Evolutionary conservation across 1,140 invertebrate species (phyloP), one percentile per base, ranked within the genome.

Genomic region (Halictus rubicundus): DNA sequence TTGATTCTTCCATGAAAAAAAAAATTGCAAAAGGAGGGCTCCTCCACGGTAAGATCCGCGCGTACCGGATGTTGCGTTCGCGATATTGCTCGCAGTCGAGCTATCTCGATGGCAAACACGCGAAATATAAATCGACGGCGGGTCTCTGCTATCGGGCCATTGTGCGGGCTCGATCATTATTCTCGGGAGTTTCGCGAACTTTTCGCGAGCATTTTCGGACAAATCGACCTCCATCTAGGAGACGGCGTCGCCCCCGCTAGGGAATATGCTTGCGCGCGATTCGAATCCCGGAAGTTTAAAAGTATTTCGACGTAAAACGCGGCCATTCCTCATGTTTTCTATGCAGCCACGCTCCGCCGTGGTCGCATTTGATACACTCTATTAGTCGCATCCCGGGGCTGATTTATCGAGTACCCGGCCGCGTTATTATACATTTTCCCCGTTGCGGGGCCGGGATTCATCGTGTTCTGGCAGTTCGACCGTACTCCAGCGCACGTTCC

Each of bases 231-330:
- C 73, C 79, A 83, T 86, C 85, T 10, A 72, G 69, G 57, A 83
- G 69, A 83, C 78, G 81, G 37, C 76, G 72, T 49, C 64, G 68
- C 42, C 9, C 68, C n/a, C 10, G 57, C 52, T 63, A 59, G 78
- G 78, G 85, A 92, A 90, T 90, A 91, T 90, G 87, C 78, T 87
- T 68, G 75, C 52, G 83, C 73, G 76, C 82, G 86, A 91, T 91
- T 89, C 81, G 87, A 88, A 91, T 89, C 84, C 87, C 72, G 80
- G 64, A 87, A 90, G 88, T 92, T 92, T 92, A 90, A 92, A 92
- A 92, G 90, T 91, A 89, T 91, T 92, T 90, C 84, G 90, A 92
- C 89, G 87, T 93, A 90, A 91, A 92, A 87, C 85, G 86, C 75
- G 77, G 80, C 76, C 90, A 89, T 91, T 90, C 90, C 87, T 92